These are phyloP conservation scores for Drosophila emarginata DNA, from an alignment of 2,888 invertebrate genomes.

Conservation along the genomic window DNA sequence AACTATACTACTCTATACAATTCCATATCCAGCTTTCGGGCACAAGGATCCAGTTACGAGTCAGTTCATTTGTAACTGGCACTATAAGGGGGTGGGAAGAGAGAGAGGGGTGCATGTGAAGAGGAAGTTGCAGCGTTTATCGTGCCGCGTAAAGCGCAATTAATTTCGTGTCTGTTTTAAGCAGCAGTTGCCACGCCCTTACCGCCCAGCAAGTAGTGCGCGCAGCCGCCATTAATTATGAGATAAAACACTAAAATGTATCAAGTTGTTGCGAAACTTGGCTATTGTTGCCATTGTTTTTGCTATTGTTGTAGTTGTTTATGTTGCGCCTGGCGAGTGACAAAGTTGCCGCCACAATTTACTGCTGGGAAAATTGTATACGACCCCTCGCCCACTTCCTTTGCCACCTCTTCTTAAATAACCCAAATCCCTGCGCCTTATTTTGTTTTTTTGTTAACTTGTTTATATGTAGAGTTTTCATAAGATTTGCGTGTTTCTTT, in stretches of 20 bases:
- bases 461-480: conserved; percentile 14
- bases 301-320: conserved; percentile 30
- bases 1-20: conserved; percentile 5
- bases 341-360: conserved; percentile 74
- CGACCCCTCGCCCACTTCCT: conserved; percentile 4
- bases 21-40: conserved; percentile 2
- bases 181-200: conserved; percentile 58
- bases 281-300: conserved; percentile 10
- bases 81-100: conserved; percentile 22
- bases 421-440: conserved; percentile 2
- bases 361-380: conserved; percentile 61
- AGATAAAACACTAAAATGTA: conserved; percentile 78
- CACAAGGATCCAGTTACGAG: conserved; percentile 50
- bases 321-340: conserved; percentile 44
- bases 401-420: not conserved
- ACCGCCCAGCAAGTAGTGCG: conserved; percentile 27
- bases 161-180: conserved; percentile 73
- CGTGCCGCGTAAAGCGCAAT: conserved; percentile 76
- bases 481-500: conserved; percentile 18
- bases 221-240: conserved; percentile 74
- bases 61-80: conserved; percentile 70
- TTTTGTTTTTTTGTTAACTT: conserved; percentile 26
- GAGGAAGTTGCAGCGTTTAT: conserved; percentile 58
- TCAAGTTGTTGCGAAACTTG: conserved; percentile 71
- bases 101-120: conserved; percentile 7